These are phyloP conservation scores for Sarcoramphus papa DNA, from an alignment of 2,797 vertebrate genomes.

Conservation along the genomic window DNA sequence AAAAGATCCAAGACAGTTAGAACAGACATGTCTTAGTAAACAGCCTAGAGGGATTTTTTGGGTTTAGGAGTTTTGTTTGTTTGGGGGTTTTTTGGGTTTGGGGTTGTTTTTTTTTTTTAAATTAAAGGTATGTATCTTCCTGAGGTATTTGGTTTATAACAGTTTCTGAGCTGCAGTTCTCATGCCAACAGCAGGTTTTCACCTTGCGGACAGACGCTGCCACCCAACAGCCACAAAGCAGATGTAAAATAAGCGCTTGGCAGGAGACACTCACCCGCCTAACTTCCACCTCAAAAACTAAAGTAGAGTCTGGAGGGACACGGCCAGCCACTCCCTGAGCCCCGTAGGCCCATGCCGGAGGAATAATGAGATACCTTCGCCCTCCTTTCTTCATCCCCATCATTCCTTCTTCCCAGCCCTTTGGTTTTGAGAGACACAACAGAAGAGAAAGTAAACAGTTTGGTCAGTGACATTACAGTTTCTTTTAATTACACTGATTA, in stretches of 20 bases:
- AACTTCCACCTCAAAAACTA: conserved; percentile 88
- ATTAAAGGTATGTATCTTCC: neutral
- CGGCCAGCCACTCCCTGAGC: conserved; percentile 83
- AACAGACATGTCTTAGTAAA: neutral
- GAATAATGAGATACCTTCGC: conserved; percentile 83
- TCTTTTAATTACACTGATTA: neutral
- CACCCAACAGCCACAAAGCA: neutral
- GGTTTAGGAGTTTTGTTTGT: neutral
- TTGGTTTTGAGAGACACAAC: neutral
- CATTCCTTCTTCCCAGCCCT: conserved; percentile 98
- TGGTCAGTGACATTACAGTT: neutral
- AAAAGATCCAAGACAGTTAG: neutral
- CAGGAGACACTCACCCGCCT: conserved; percentile 78
- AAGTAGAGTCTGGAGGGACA: conserved; percentile 81
- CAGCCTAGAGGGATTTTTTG: neutral
- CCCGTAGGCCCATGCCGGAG: conserved; percentile 81
- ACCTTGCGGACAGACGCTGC: neutral
- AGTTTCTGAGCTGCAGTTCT: neutral
- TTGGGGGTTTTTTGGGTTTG: neutral
- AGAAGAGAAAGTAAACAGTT: neutral
- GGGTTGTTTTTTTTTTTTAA: neutral
- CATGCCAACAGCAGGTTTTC: neutral
- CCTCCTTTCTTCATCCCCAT: conserved; percentile 89
- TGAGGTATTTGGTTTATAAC: neutral
- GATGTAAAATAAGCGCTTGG: neutral